phyloP scores from a whole-genome alignment of 1,140 invertebrate species.

The Bilobella aurantiaca region DNA sequence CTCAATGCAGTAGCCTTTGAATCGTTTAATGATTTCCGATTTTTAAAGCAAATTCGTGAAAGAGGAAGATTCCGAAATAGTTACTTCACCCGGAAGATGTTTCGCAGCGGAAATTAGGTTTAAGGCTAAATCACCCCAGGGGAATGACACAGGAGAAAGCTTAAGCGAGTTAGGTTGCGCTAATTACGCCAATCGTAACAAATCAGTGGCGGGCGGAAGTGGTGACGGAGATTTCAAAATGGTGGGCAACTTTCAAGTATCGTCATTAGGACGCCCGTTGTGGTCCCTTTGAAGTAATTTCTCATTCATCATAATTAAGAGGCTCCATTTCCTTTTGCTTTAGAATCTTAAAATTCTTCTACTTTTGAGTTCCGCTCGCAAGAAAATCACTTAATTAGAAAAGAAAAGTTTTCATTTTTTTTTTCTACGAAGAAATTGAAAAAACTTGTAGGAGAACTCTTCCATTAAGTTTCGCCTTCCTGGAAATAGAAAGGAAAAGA shows the following conservation, averaged over 20 bases:
- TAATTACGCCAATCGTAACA: too few relatives aligned
- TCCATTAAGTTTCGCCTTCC: too few relatives aligned
- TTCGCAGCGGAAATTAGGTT: slow-evolving; percentile 3
- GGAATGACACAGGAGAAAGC: neutral
- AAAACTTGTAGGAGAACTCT: too few relatives aligned
- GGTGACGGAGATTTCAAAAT: neutral
- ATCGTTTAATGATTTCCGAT: neutral
- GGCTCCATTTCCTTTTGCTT: neutral
- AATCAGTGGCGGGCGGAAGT: neutral
- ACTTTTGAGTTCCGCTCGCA: too few relatives aligned
- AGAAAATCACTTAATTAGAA: slow-evolving; percentile 2
- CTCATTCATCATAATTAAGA: slow-evolving; percentile 8
- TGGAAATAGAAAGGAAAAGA: neutral
- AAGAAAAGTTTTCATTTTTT: slow-evolving; percentile 1
- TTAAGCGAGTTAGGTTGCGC: too few relatives aligned
- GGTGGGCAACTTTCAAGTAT: neutral
- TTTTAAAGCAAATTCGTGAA: neutral
- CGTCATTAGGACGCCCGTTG: neutral
- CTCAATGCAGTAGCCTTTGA: too few relatives aligned
- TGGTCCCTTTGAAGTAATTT: neutral
- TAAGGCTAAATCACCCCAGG: neutral
- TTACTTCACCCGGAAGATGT: neutral
- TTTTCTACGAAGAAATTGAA: neutral
- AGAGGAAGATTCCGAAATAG: neutral
- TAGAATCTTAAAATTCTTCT: too few relatives aligned